phyloP scores from a whole-genome alignment of 2,113 vertebrate genomes.

The Ceyx melanurus region DNA sequence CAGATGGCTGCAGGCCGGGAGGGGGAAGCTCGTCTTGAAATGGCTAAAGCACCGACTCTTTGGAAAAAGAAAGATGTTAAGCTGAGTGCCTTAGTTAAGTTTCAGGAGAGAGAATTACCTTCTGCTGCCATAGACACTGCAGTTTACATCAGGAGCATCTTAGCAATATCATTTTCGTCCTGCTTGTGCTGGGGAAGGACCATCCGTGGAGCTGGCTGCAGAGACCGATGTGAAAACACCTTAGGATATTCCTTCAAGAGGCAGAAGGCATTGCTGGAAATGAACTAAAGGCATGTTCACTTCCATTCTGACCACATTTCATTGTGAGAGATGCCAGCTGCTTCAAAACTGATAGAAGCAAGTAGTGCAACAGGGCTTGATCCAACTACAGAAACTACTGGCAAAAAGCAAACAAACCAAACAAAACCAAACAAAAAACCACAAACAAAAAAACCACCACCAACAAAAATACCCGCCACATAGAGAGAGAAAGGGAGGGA shows the following conservation, averaged over 20 bases:
- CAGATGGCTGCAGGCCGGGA: background rate
- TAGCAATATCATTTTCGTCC: background rate
- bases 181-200: background rate
- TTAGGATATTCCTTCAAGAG: background rate
- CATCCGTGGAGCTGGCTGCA: background rate
- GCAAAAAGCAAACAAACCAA: background rate
- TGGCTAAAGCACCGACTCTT: background rate
- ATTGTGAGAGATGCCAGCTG: background rate
- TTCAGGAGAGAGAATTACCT: background rate
- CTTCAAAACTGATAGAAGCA: background rate
- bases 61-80: background rate
- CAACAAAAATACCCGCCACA: background rate
- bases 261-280: background rate
- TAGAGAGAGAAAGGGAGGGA: background rate
- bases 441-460: background rate
- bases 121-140: background rate
- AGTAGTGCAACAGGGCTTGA: background rate
- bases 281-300: background rate
- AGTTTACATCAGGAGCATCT: background rate
- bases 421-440: background rate
- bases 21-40: fast-evolving
- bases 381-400: background rate
- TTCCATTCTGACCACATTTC: background rate
- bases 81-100: background rate
- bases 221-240: background rate